These are phyloP conservation scores for Pterocles orientalis DNA, from an alignment of 2,113 vertebrate species.

Conservation along the genomic window DNA sequence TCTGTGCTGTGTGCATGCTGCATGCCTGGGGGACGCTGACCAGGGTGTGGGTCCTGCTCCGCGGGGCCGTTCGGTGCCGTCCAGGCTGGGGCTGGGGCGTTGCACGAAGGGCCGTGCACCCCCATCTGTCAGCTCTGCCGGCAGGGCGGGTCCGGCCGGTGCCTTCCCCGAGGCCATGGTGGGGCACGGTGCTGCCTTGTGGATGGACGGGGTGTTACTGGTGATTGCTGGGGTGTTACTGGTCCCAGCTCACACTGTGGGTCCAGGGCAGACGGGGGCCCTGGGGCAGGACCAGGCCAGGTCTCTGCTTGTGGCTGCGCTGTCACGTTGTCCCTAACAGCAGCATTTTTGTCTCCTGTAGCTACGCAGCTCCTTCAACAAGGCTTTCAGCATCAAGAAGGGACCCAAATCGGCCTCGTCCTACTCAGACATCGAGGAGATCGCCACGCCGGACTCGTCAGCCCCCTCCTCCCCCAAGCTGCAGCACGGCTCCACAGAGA, in stretches of 20 bases:
- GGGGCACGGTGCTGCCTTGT: not conserved
- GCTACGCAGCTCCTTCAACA: slow-evolving; percentile 96
- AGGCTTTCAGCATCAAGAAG: slow-evolving; percentile 98
- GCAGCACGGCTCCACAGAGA: slow-evolving; percentile 80
- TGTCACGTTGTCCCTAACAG: not conserved
- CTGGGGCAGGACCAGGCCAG: not conserved
- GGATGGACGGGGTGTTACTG: no score
- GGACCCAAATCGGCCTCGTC: slow-evolving; percentile 89
- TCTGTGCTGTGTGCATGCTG: slow-evolving; percentile 32
- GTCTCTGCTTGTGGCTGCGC: not conserved
- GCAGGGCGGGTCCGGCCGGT: rapidly evolving
- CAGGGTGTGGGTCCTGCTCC: not conserved
- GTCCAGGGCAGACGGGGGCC: not conserved
- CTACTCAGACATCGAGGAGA: slow-evolving; percentile 96
- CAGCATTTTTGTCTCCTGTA: slow-evolving; percentile 45
- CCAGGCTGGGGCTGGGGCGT: not conserved
- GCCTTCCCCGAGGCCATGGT: not conserved
- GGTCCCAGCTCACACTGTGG: not conserved
- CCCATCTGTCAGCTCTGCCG: rapidly evolving
- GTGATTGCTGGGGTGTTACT: not conserved
- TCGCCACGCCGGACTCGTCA: slow-evolving; percentile 90
- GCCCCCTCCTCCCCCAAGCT: slow-evolving; percentile 95
- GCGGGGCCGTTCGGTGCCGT: not conserved
- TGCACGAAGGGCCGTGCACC: not conserved
- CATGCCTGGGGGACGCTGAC: not conserved